These are phyloP conservation scores for Anas platyrhynchos DNA, from an alignment of 2,113 vertebrate species.

Conservation along the genomic window DNA sequence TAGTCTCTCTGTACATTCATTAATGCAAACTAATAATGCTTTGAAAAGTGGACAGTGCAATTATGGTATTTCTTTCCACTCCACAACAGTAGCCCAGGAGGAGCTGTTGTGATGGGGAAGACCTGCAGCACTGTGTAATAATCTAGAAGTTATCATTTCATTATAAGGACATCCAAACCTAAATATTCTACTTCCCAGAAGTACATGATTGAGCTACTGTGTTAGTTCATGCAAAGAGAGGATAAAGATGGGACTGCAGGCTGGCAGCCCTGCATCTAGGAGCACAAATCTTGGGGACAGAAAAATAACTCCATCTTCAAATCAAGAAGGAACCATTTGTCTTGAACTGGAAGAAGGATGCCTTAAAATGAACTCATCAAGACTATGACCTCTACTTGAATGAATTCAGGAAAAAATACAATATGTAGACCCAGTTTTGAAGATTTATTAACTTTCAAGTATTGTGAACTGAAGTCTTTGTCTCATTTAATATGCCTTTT, in stretches of 20 bases:
- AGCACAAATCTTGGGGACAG: neutral
- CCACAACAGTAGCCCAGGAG: neutral
- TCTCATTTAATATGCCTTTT: slow-evolving; percentile 44
- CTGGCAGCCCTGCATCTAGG: neutral
- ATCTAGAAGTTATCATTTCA: neutral
- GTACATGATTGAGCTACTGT: neutral
- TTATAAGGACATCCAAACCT: neutral
- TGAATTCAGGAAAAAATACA: neutral
- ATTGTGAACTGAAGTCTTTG: neutral
- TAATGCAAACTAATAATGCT: neutral
- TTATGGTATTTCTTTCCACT: neutral
- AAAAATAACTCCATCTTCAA: neutral
- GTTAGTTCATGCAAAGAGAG: neutral
- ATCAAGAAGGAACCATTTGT: accelerated
- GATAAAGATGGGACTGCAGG: neutral
- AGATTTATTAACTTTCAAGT: slow-evolving; percentile 29
- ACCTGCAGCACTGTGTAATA: neutral
- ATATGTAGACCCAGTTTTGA: neutral
- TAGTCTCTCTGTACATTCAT: neutral
- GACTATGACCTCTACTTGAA: neutral
- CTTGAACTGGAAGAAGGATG: neutral
- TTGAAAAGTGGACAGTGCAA: neutral
- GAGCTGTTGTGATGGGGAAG: neutral
- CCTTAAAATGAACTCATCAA: neutral
- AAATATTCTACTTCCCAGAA: neutral